Evolutionary conservation across 64 coral and sea anemone species (phyloP).

Genomic region (Dendrophyllia cribrosa): DNA sequence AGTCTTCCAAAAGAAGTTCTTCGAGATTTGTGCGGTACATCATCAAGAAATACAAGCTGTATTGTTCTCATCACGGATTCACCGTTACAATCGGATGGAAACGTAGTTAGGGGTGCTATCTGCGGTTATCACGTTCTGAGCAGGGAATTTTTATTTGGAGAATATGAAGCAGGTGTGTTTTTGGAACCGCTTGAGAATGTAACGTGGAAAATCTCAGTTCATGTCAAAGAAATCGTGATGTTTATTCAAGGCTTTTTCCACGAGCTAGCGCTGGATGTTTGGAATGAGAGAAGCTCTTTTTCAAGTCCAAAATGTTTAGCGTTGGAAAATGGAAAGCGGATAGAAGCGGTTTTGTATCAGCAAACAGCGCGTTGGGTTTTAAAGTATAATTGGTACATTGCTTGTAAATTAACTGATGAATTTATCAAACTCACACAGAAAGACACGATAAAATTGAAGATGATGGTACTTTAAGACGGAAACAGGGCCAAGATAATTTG

Average conservation of each 20-base stretch:
- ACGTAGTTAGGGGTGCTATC: constrained; percentile 2
- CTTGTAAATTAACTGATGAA: not conserved
- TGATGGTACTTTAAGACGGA: not conserved
- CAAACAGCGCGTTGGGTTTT: constrained; percentile 2
- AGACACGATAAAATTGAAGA: not conserved
- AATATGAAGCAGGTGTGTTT: constrained; percentile 7
- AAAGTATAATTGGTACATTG: not conserved
- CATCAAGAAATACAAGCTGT: not conserved
- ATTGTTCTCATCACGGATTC: not conserved
- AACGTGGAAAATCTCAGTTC: constrained; percentile 1
- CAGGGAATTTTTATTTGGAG: constrained; percentile 10
- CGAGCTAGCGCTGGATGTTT: not conserved
- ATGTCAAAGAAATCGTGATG: not conserved
- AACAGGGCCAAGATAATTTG: not conserved
- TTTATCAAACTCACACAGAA: not conserved
- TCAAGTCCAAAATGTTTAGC: not conserved
- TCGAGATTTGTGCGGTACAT: not conserved
- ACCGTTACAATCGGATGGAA: not conserved
- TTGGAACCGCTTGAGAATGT: not conserved
- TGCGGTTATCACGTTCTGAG: not conserved
- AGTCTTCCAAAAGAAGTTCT: not conserved
- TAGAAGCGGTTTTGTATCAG: not conserved
- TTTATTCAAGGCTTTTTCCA: not conserved
- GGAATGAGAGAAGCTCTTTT: not conserved
- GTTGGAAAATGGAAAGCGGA: not conserved